phyloP scores from a whole-genome alignment of 2,888 invertebrate genomes.

The Pterostichus niger region DNA sequence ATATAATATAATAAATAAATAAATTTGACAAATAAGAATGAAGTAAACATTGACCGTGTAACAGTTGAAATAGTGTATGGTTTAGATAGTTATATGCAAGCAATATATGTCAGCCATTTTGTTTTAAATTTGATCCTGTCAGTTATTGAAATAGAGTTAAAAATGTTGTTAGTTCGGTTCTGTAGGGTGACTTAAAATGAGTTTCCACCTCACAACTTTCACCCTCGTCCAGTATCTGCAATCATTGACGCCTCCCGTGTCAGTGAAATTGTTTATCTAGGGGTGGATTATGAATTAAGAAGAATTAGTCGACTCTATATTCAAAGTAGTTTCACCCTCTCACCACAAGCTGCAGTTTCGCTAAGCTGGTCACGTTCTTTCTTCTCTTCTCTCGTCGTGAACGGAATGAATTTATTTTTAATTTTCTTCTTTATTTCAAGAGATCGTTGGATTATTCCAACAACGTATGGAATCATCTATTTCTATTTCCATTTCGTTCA shows the following conservation, averaged over 20 bases:
- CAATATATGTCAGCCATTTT: no score
- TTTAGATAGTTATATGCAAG: no score
- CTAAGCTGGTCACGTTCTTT: conserved; percentile 34
- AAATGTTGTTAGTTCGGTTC: no score
- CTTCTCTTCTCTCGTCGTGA: conserved; percentile 29
- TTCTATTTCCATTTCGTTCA: conserved; percentile 45
- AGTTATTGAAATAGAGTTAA: no score
- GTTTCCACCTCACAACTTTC: neutral
- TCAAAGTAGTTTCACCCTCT: conserved; percentile 54
- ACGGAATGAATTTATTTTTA: conserved; percentile 66
- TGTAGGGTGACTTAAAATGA: no score
- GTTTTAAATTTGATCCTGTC: no score
- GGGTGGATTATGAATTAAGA: conserved; percentile 59
- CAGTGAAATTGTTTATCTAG: conserved; percentile 21
- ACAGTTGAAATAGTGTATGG: no score
- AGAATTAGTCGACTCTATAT: conserved; percentile 60
- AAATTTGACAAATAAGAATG: no score
- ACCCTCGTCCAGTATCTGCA: neutral
- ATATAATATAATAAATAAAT: no score
- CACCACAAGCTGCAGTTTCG: neutral
- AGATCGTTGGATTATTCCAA: conserved; percentile 24
- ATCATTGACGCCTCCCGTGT: conserved; percentile 8
- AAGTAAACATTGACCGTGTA: no score
- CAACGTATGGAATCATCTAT: conserved; percentile 36
- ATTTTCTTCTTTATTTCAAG: conserved; percentile 61